Conservation (phyloP, 2,888 invertebrate genomes). For the Busseola fusca region DNA sequence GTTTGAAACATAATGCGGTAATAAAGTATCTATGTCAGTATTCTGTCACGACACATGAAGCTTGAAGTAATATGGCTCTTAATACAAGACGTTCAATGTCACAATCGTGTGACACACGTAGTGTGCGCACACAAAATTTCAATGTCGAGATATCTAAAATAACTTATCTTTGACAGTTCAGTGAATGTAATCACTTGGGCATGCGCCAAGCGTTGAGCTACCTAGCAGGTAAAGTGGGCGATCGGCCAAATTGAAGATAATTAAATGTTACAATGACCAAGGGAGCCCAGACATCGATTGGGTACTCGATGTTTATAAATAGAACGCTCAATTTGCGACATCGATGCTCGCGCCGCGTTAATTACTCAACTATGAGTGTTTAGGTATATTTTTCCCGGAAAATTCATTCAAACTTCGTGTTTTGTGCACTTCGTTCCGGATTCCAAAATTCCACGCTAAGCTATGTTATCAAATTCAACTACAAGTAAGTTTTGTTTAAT, state of each 20-base stretch:
- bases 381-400: constrained; percentile 11
- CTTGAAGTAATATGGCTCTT: constrained; percentile 59
- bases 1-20: constrained; percentile 36
- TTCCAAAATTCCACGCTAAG: constrained; percentile 18
- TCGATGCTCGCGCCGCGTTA: constrained; percentile 46
- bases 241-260: constrained; percentile 86
- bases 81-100: constrained; percentile 70
- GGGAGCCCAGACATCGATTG: constrained; percentile 80
- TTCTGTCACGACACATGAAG: constrained; percentile 16
- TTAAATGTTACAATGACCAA: constrained; percentile 86
- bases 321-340: constrained; percentile 64
- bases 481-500: constrained; percentile 11
- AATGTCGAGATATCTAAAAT: constrained; percentile 87
- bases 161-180: constrained; percentile 88
- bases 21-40: constrained; percentile 38
- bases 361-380: constrained; percentile 32
- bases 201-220: constrained; percentile 78
- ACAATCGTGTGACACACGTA: constrained; percentile 70
- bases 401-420: constrained; percentile 15
- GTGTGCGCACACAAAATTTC: constrained; percentile 74
- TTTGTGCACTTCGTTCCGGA: constrained; percentile 8
- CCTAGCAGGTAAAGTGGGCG: constrained; percentile 87
- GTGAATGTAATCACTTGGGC: constrained; percentile 86
- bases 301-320: constrained; percentile 69
- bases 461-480: constrained; percentile 1